Evolutionary conservation across 2,888 invertebrate species (phyloP).

Genomic region (Ormyrus nitidulus): DNA sequence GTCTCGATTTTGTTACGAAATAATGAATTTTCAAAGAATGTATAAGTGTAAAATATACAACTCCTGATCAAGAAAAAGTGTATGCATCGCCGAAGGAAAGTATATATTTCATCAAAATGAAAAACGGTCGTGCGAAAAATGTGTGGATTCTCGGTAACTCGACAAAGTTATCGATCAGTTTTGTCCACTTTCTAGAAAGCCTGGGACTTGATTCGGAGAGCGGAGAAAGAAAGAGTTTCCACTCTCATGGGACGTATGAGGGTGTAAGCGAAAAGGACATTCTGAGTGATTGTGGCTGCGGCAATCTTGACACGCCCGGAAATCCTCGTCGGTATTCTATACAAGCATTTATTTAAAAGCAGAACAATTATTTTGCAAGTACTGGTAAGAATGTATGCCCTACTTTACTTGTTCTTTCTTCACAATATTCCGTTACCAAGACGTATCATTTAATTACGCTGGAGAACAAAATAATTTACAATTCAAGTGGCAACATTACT

Average conservation of each 20-base stretch:
- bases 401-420: constrained; percentile 8
- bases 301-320: constrained; percentile 72
- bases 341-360: constrained; percentile 62
- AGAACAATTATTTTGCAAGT: constrained; percentile 58
- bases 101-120: background rate
- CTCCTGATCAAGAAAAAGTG: background rate
- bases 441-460: too few species aligned
- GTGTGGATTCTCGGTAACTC: background rate
- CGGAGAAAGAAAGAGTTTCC: constrained; percentile 66
- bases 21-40: background rate
- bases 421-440: background rate
- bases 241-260: constrained; percentile 72
- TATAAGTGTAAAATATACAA: too few species aligned
- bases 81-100: background rate
- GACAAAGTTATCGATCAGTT: constrained; percentile 47
- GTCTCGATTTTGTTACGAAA: too few species aligned
- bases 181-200: constrained; percentile 40
- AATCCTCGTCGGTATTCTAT: constrained; percentile 61
- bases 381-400: constrained; percentile 8
- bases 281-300: constrained; percentile 74
- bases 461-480: too few species aligned
- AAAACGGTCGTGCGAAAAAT: background rate
- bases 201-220: constrained; percentile 17
- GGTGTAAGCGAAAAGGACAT: constrained; percentile 73
- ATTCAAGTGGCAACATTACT: too few species aligned